phyloP scores from a whole-genome alignment of 2,797 vertebrate species.

The Sebastes aleutianus region DNA sequence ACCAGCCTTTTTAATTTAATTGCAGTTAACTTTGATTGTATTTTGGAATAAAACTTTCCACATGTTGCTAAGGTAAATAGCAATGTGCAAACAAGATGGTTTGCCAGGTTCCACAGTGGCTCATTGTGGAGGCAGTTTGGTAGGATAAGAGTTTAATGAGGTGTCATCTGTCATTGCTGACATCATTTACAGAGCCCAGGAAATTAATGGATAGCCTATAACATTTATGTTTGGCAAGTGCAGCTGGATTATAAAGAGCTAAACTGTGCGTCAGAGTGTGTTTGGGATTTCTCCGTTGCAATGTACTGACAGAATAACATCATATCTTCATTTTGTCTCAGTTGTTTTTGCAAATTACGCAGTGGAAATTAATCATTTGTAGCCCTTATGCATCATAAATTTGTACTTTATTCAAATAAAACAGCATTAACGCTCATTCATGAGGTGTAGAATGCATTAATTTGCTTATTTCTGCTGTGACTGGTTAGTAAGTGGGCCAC shows the following conservation, averaged over 20 bases:
- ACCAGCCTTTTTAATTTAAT: not conserved
- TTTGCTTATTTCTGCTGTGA: not conserved
- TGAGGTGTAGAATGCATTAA: not conserved
- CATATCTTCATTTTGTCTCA: not conserved
- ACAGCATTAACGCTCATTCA: not conserved
- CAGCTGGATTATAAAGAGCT: slow-evolving; percentile 9
- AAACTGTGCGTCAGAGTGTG: not conserved
- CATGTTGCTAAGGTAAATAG: slow-evolving; percentile 15
- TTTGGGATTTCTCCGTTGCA: not conserved
- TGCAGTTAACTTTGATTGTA: not conserved
- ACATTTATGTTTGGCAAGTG: not conserved
- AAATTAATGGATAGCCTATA: slow-evolving; percentile 14
- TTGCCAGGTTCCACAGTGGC: not conserved
- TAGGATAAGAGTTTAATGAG: slow-evolving; percentile 49
- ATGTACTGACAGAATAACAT: not conserved
- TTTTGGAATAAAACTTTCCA: slow-evolving; percentile 12
- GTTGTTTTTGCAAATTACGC: not conserved
- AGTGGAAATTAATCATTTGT: not conserved
- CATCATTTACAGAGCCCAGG: slow-evolving; percentile 12
- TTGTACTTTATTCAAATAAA: not conserved
- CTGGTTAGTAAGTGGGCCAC: not conserved
- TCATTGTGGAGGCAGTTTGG: slow-evolving; percentile 15
- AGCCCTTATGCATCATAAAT: not conserved
- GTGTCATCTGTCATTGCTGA: slow-evolving; percentile 11
- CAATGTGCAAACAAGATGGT: slow-evolving; percentile 17